Percentiles rank a stretch among this genome's conserved stretches.
Conservation (phyloP, 2,113 vertebrate species). For the Noturus placidus region DNA sequence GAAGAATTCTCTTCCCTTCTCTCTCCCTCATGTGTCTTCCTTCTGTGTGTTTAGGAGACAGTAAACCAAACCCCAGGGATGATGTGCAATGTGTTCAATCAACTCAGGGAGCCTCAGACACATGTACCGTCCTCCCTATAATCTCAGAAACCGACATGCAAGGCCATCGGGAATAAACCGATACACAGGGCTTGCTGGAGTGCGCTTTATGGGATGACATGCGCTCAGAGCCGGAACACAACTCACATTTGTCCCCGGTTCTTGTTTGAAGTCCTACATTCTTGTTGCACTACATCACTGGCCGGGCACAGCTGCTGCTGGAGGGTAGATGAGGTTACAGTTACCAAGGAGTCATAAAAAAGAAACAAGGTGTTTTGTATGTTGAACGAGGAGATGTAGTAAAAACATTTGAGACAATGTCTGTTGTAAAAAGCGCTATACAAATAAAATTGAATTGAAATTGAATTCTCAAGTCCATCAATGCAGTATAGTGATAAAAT, state of each 20-base stretch:
- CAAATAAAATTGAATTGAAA: no score
- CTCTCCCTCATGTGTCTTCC: constrained; percentile 7
- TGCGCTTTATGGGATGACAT: constrained; percentile 71
- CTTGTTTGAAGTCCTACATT: constrained; percentile 73
- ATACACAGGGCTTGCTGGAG: background rate
- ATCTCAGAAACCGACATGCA: constrained; percentile 50
- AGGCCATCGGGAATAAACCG: constrained; percentile 40
- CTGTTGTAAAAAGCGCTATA: no score
- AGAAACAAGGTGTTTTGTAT: constrained; percentile 32
- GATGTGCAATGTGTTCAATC: constrained; percentile 45
- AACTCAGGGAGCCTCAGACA: constrained; percentile 48
- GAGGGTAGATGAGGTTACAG: constrained; percentile 51
- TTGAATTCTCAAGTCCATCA: background rate
- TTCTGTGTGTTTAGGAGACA: constrained; percentile 61
- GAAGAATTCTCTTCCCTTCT: constrained; percentile 15
- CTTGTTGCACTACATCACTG: constrained; percentile 70
- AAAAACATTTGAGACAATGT: no score
- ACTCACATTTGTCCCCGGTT: constrained; percentile 65
- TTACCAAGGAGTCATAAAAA: constrained; percentile 6
- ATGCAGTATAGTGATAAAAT: background rate
- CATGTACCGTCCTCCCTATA: constrained; percentile 50
- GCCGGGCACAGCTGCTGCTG: constrained; percentile 66
- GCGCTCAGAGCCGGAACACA: constrained; percentile 64
- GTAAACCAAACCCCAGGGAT: constrained; percentile 50
- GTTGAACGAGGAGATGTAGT: constrained; percentile 22